These are phyloP conservation scores for Dendrolimus houi DNA, from an alignment of 2,888 invertebrate genomes.

Conservation along the genomic window DNA sequence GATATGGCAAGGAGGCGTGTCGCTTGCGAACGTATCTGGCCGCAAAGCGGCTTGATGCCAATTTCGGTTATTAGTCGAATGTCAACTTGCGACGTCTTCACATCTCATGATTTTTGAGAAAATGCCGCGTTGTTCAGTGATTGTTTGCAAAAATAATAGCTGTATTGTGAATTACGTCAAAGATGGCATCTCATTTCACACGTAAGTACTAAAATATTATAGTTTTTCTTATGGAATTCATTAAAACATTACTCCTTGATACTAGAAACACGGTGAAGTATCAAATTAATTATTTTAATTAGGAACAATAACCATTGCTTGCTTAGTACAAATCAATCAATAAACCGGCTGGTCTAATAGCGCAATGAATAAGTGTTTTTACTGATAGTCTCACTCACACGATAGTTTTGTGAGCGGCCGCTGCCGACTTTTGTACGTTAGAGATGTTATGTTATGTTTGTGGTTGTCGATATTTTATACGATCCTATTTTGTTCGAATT, in stretches of 20 bases:
- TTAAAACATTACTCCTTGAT: no score
- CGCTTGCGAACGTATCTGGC: slow-evolving; percentile 2
- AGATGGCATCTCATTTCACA: slow-evolving; percentile 7
- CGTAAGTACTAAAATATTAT: slow-evolving; percentile 5
- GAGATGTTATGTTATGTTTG: background rate
- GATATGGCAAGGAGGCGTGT: background rate
- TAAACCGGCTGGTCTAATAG: no score
- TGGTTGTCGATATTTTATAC: background rate
- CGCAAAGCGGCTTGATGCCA: slow-evolving; percentile 1
- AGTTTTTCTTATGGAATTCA: background rate
- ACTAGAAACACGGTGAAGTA: no score
- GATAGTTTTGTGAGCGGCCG: no score
- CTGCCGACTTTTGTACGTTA: no score
- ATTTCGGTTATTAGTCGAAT: background rate
- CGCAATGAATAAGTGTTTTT: no score
- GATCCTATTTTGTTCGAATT: background rate
- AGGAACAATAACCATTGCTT: no score
- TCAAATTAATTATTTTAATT: no score
- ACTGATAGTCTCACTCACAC: no score
- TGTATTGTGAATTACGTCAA: slow-evolving; percentile 6
- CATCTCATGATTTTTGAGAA: background rate
- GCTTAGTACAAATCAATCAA: no score
- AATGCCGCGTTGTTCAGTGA: slow-evolving; percentile 3
- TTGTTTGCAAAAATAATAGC: slow-evolving; percentile 6
- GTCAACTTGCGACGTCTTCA: no score